Percentiles rank a stretch among this genome's conserved stretches.
Conservation (phyloP, 2,888 invertebrate genomes). For the Drosophila fungiperda region DNA sequence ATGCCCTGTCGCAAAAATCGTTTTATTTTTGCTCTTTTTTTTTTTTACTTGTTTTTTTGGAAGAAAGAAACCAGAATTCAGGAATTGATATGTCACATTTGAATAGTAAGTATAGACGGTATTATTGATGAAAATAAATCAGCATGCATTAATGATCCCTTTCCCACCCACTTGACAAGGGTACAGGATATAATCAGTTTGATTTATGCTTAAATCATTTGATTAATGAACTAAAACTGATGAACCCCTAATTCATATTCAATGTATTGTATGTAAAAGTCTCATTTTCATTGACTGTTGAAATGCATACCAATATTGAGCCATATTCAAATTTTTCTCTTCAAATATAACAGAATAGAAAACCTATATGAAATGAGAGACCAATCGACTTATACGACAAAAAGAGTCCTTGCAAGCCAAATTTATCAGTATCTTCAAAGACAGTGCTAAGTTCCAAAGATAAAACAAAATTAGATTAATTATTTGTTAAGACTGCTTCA, state of each 20-base stretch:
- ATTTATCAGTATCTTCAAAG: neutral
- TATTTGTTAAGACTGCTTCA: neutral
- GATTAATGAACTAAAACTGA: conserved; percentile 13
- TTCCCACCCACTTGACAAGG: neutral
- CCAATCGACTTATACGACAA: neutral
- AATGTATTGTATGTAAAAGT: neutral
- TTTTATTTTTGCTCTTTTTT: conserved; percentile 5
- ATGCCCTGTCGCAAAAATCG: neutral
- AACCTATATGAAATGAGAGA: neutral
- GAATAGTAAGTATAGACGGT: neutral
- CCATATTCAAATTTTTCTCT: too few relatives aligned
- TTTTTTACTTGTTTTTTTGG: neutral
- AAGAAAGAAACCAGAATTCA: conserved; percentile 12
- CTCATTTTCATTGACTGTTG: neutral
- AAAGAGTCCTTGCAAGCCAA: neutral
- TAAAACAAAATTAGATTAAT: neutral
- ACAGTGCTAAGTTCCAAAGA: neutral
- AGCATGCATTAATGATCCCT: neutral
- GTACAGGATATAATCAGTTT: conserved; percentile 3
- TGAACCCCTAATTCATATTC: neutral
- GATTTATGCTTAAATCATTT: conserved; percentile 25
- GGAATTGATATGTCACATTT: neutral
- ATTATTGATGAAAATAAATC: neutral
- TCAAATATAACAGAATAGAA: neutral
- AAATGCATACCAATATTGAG: neutral